A percentile compares a stretch with the other conserved stretches of the same genome.
Conservation (phyloP, 1,140 invertebrate genomes). For the Asbolus verrucosus region DNA sequence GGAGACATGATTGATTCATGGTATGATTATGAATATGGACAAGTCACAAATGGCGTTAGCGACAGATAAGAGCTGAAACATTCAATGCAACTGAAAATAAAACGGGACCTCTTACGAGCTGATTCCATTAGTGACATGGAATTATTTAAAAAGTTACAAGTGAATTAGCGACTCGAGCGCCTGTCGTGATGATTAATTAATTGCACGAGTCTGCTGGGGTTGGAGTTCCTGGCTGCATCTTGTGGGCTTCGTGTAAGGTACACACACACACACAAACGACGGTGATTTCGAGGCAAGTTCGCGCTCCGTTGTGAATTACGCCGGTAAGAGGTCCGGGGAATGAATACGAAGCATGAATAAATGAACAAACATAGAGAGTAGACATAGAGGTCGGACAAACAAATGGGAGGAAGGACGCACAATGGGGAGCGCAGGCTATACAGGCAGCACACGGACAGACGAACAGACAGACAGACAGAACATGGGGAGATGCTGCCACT, state of each 20-base stretch:
- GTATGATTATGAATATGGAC: conserved; percentile 43
- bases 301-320: no score
- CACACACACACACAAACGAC: background rate
- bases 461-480: conserved; percentile 63
- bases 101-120: conserved; percentile 42
- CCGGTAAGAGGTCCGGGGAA: conserved; percentile 42
- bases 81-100: conserved; percentile 56
- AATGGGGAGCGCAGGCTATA: conserved; percentile 56
- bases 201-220: no score
- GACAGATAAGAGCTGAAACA: conserved; percentile 54
- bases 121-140: no score
- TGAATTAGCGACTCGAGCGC: no score
- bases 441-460: conserved; percentile 65
- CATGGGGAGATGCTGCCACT: conserved; percentile 77
- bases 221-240: no score
- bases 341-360: conserved; percentile 58
- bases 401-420: conserved; percentile 49
- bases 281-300: background rate
- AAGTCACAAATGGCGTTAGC: conserved; percentile 52
- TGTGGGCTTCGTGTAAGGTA: no score
- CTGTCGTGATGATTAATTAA: no score
- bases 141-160: no score
- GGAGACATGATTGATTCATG: conserved; percentile 42
- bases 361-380: conserved; percentile 53
- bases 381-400: conserved; percentile 57